Evolutionary conservation across 1,140 invertebrate genomes (phyloP).

Genomic region (Steinernema khuongi): DNA sequence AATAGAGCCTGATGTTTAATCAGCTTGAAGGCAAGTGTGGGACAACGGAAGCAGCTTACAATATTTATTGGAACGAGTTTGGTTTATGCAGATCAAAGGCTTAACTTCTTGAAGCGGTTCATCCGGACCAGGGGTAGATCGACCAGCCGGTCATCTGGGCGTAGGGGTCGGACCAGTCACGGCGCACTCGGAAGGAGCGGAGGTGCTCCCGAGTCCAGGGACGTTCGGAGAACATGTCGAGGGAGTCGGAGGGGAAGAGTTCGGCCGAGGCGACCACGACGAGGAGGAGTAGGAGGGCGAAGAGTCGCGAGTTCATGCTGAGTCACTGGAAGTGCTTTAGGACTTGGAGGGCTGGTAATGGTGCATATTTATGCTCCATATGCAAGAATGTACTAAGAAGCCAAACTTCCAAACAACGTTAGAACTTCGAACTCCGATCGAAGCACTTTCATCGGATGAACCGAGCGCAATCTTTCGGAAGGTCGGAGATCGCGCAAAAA

Average conservation of each 20-base stretch:
- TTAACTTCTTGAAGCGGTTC: neutral
- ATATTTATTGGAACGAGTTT: neutral
- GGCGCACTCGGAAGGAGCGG: neutral
- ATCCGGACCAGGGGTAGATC: neutral
- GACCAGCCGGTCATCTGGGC: conserved; percentile 10
- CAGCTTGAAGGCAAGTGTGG: no score
- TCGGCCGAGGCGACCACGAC: neutral
- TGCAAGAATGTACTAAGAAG: no score
- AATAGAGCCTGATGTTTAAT: no score
- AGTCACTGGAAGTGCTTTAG: neutral
- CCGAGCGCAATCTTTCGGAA: no score
- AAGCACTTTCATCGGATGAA: no score
- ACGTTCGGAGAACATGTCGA: neutral
- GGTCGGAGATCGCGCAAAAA: no score
- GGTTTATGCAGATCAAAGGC: neutral
- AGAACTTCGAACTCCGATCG: no score
- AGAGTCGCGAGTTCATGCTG: neutral
- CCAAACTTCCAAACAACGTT: no score
- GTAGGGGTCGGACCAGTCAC: conserved; percentile 6
- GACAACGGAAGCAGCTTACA: no score
- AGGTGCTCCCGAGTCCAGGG: neutral
- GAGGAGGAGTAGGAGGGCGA: neutral
- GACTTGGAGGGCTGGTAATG: neutral
- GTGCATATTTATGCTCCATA: no score
- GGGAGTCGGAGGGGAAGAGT: neutral